Evolutionary conservation across 2,888 invertebrate genomes (phyloP).

Genomic region (Drosophila histrio): DNA sequence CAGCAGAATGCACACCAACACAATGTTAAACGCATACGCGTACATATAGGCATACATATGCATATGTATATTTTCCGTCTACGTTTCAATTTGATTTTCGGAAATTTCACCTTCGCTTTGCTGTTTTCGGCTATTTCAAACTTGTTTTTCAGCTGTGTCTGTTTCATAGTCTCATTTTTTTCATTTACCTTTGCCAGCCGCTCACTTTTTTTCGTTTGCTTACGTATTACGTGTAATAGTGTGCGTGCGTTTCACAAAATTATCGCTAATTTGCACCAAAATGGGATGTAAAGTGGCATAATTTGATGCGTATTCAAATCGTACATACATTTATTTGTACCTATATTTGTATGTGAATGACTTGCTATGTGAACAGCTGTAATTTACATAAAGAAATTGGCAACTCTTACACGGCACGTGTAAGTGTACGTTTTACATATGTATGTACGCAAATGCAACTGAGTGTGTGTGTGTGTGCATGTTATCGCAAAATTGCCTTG

Average conservation of each 20-base stretch:
- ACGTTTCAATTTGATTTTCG: slow-evolving; percentile 79
- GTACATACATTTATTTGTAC: neutral
- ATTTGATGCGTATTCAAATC: slow-evolving; percentile 53
- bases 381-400: slow-evolving; percentile 70
- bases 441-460: slow-evolving; percentile 15
- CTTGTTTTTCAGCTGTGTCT: slow-evolving; percentile 76
- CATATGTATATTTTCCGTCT: slow-evolving; percentile 73
- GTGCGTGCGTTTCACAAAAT: slow-evolving; percentile 70
- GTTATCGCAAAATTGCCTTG: slow-evolving; percentile 51
- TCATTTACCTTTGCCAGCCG: slow-evolving; percentile 68
- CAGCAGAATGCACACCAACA: slow-evolving; percentile 50
- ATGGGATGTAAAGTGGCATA: slow-evolving; percentile 60
- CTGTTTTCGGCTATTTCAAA: slow-evolving; percentile 78
- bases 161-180: slow-evolving; percentile 68
- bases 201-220: slow-evolving; percentile 77
- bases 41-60: slow-evolving; percentile 57
- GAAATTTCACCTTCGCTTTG: slow-evolving; percentile 78
- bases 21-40: slow-evolving; percentile 24
- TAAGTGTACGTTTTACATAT: slow-evolving; percentile 31
- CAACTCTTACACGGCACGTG: slow-evolving; percentile 63
- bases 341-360: neutral
- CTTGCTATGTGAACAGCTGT: slow-evolving; percentile 57
- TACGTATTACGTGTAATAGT: slow-evolving; percentile 73
- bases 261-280: slow-evolving; percentile 68
- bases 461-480: slow-evolving; percentile 15